Base-by-base conservation (phyloP, 2,113 vertebrate species). In the Emydocephalus ijimae region DNA sequence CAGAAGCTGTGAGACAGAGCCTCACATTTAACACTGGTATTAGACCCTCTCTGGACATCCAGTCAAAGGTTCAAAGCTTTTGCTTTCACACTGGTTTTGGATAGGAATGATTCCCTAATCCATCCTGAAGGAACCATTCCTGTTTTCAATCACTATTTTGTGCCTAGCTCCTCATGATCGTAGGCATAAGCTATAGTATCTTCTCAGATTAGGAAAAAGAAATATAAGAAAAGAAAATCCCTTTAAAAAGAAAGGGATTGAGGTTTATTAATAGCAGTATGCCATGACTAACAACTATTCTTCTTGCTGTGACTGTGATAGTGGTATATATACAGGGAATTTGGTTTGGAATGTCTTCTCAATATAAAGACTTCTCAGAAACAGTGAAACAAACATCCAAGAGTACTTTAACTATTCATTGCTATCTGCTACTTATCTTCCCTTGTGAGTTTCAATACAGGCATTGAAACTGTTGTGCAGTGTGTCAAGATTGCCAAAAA, bases 161-260 rank as follows among this genome's bases (percentile, higher is more conserved):
- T 91, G 92, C 85, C 89, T 90, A 95, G 87, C 88, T 55, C 18
- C 23, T 26, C 85, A 90, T n/a, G 6, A 90, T 34, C 4, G 93
- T 94, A 89, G 90, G 91, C 54, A 87, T 69, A 90, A 95, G 89
- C 90, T 93, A 69, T 29, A n/a, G 61, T 69, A 81, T 39, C 18
- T 81, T 87, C 92, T 95, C 93, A 85, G 93, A 93, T 96, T 91
- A 93, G 29, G 64, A 34, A 94, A 95, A 88, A 95, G 86, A 92
- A 26, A 69, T 64, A 64, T 86, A 56, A 86, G n/a, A n/a, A n/a
- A n/a, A n/a, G n/a, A n/a, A n/a, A n/a, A n/a, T n/a, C n/a, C n/a
- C 88, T 74, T 95, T 0, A 52, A 94, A 93, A 89, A 91, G 88
- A 92, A 96, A 88, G 87, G 88, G 39, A 55, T 92, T 92, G 91